Conservation (phyloP, 2,797 vertebrate genomes). For the Mus spretus region DNA sequence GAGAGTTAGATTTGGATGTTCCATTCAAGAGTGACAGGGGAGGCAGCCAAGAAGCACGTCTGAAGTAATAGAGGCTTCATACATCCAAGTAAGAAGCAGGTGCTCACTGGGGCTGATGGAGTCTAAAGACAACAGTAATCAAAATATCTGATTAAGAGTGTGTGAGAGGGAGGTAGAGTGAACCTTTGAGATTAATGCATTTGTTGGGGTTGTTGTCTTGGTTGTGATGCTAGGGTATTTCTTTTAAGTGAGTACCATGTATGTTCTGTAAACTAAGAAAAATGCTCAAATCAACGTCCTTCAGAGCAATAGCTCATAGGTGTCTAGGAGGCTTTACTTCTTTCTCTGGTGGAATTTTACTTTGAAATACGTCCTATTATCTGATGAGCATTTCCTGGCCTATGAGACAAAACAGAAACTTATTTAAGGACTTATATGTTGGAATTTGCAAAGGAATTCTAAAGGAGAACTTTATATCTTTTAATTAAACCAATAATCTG, state of each 20-base stretch:
- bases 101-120: background rate
- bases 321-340: background rate
- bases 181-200: background rate
- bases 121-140: background rate
- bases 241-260: background rate
- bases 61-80: background rate
- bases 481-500: conserved; percentile 11
- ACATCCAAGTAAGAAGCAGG: background rate
- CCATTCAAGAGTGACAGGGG: background rate
- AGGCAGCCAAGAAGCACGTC: background rate
- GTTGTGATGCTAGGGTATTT: background rate
- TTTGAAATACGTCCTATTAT: background rate
- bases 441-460: background rate
- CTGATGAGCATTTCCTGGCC: background rate
- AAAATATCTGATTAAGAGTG: background rate
- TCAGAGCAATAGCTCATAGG: background rate
- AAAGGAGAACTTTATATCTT: background rate
- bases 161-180: background rate
- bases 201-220: background rate
- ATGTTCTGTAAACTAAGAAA: background rate
- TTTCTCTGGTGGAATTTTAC: background rate
- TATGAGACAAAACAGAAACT: background rate
- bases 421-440: background rate
- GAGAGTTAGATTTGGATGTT: background rate
- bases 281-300: background rate